Conservation (phyloP, 2,797 vertebrate species). For the Syncerus caffer region DNA sequence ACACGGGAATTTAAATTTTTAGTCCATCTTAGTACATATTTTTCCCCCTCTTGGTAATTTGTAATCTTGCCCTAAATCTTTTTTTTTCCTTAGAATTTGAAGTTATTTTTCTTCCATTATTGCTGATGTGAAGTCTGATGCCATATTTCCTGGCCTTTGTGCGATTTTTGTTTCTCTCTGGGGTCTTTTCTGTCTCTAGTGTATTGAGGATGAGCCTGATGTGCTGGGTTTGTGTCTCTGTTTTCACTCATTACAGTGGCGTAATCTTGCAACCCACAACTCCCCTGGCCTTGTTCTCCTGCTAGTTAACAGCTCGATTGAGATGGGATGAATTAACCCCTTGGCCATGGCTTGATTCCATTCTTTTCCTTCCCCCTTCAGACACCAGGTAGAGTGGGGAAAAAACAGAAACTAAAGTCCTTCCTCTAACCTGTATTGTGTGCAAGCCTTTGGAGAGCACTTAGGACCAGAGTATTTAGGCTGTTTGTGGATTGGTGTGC, state of each 20-base stretch:
- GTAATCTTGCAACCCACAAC: neutral
- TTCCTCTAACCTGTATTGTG: neutral
- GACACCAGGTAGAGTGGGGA: neutral
- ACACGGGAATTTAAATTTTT: neutral
- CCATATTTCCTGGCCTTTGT: too few species aligned
- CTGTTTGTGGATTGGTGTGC: neutral
- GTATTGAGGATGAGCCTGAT: neutral
- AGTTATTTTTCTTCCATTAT: neutral
- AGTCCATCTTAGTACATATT: neutral
- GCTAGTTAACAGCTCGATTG: neutral
- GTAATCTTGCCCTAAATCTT: neutral
- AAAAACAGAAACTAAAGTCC: neutral
- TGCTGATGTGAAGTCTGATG: neutral
- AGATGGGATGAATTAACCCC: neutral
- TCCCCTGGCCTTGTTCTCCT: neutral
- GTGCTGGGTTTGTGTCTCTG: neutral
- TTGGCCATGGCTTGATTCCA: neutral
- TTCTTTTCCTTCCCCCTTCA: neutral
- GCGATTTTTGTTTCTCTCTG: neutral
- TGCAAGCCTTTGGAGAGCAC: neutral
- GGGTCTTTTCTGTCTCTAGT: neutral
- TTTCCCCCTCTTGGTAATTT: neutral
- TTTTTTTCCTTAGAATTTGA: neutral
- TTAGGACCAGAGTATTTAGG: neutral
- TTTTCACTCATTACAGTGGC: neutral